These are phyloP conservation scores for Scolanthus callimorphus DNA, from an alignment of 92 coral and sea anemone genomes.

Conservation along the genomic window DNA sequence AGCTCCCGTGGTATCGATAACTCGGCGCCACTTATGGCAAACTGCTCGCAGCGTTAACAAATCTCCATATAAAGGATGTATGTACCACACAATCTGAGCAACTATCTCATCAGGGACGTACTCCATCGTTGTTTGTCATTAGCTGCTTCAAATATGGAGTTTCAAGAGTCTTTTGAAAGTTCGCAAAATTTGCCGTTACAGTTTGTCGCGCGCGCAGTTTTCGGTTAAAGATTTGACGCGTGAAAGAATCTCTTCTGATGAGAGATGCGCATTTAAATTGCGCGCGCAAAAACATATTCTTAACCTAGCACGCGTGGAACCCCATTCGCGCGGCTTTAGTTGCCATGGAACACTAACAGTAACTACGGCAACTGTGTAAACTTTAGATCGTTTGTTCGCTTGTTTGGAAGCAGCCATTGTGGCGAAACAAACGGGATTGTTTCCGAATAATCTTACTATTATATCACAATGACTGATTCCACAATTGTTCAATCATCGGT, in stretches of 20 bases:
- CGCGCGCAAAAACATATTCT: no score
- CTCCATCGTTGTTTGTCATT: constrained; percentile 35
- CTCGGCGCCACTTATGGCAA: constrained; percentile 60
- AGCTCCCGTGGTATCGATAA: constrained; percentile 50
- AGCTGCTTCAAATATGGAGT: constrained; percentile 64
- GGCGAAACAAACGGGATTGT: constrained; percentile 72
- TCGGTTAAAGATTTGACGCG: no score
- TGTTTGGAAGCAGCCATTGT: constrained; percentile 28
- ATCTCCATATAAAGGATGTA: constrained; percentile 77
- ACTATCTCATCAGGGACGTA: constrained; percentile 63
- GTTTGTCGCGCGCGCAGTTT: no score
- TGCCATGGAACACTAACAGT: constrained; percentile 67
- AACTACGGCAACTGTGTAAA: constrained; percentile 18
- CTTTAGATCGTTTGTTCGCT: constrained; percentile 18
- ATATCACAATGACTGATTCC: constrained; percentile 45
- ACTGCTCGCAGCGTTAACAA: constrained; percentile 36
- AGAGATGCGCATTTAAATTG: no score
- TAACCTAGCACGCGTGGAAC: no score
- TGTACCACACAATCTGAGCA: constrained; percentile 50
- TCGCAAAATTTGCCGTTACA: no score
- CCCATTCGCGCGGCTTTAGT: no score
- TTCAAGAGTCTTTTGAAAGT: constrained; percentile 54
- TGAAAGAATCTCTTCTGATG: no score
- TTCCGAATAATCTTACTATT: constrained; percentile 21
- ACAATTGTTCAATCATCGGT: constrained; percentile 35